phyloP scores from a whole-genome alignment of 2,113 vertebrate genomes.

The Piprites chloris region DNA sequence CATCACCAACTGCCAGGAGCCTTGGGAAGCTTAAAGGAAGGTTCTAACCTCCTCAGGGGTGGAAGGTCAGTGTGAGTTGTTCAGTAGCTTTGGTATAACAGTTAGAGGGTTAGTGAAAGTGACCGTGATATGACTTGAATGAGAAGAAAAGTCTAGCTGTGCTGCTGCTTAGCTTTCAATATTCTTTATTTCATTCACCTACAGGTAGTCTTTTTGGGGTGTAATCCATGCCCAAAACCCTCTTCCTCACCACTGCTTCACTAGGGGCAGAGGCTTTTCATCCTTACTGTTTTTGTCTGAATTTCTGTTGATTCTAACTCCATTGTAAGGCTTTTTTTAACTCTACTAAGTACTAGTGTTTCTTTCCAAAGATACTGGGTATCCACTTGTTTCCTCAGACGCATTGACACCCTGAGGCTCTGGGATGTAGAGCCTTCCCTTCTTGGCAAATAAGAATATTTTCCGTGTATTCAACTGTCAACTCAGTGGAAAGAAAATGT shows the following conservation, averaged over 20 bases:
- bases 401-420: not conserved
- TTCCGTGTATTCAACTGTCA: not conserved
- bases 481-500: not conserved
- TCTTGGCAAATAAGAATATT: not conserved
- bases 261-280: not conserved
- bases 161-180: not conserved
- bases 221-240: not conserved
- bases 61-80: not conserved
- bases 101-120: not conserved
- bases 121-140: not conserved
- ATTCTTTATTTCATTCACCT: not conserved
- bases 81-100: not conserved
- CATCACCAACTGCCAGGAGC: not conserved
- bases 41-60: not conserved
- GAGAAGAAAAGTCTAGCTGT: not conserved
- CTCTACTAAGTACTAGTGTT: not conserved
- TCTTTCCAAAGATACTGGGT: not conserved
- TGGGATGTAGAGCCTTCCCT: not conserved
- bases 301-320: not conserved
- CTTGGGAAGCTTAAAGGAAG: not conserved
- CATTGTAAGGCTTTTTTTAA: not conserved
- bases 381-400: not conserved
- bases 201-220: not conserved
- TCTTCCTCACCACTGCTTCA: not conserved
- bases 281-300: not conserved